Percentiles rank a stretch among this genome's conserved stretches.
phyloP scores from a whole-genome alignment of 1,140 invertebrate genomes.

The Zaprionus inermis region DNA sequence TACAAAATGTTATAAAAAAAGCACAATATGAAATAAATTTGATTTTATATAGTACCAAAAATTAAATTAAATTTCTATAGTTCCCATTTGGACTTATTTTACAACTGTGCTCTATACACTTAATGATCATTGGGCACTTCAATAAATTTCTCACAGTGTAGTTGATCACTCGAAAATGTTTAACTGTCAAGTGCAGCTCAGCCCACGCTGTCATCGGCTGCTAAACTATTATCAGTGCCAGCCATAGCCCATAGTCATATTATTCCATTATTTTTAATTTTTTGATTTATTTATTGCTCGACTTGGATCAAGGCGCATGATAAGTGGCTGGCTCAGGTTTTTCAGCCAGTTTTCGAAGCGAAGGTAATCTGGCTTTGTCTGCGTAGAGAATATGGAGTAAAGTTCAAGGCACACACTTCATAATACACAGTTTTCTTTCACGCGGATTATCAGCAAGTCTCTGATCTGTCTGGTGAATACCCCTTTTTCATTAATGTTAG shows the following conservation, averaged over 20 bases:
- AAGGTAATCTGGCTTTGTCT: constrained; percentile 11
- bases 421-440: not conserved
- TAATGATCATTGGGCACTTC: too few species aligned
- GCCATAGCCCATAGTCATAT: constrained; percentile 17
- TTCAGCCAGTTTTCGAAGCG: constrained; percentile 21
- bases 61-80: too few species aligned
- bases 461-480: constrained; percentile 10
- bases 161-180: constrained; percentile 44
- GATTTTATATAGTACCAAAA: too few species aligned
- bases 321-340: constrained; percentile 48
- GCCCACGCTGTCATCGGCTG: constrained; percentile 57
- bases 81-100: too few species aligned
- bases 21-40: too few species aligned
- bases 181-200: constrained; percentile 70
- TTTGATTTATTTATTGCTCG: constrained; percentile 38
- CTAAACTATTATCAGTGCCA: constrained; percentile 47
- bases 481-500: constrained; percentile 6
- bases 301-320: constrained; percentile 64
- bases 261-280: constrained; percentile 43
- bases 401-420: constrained; percentile 51
- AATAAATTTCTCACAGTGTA: constrained; percentile 48
- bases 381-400: constrained; percentile 44
- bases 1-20: not conserved
- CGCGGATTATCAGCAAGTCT: too few species aligned
- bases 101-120: too few species aligned